These are phyloP conservation scores for Iselma pallidipennis DNA, from an alignment of 2,888 invertebrate species.

Conservation along the genomic window DNA sequence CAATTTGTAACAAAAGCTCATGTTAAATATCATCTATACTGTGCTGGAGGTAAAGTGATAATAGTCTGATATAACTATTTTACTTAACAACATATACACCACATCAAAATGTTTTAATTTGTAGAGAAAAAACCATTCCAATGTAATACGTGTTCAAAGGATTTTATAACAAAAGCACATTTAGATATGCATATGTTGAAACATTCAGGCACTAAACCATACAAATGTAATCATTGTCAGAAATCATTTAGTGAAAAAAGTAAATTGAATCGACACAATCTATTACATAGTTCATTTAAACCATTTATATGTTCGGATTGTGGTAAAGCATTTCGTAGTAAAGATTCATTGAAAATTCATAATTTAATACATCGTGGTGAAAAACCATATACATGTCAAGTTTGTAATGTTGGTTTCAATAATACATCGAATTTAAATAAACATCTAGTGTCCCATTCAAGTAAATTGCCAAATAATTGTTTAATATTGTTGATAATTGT, in stretches of 20 bases:
- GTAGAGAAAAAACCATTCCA: constrained; percentile 57
- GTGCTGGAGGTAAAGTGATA: constrained; percentile 57
- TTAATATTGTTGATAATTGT: constrained; percentile 4
- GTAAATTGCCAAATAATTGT: constrained; percentile 44
- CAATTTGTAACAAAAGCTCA: constrained; percentile 70
- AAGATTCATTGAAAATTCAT: constrained; percentile 65
- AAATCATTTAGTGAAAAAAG: constrained; percentile 71
- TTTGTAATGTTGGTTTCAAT: constrained; percentile 64
- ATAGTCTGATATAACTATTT: constrained; percentile 6
- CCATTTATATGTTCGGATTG: constrained; percentile 65
- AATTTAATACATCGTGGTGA: constrained; percentile 65
- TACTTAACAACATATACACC: constrained; percentile 57
- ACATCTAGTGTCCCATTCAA: constrained; percentile 65
- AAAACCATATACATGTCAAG: constrained; percentile 64
- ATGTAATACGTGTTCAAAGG: constrained; percentile 61
- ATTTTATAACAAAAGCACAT: constrained; percentile 72
- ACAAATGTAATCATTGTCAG: constrained; percentile 65
- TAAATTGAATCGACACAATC: constrained; percentile 71
- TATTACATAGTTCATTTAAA: constrained; percentile 62
- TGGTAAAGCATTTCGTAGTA: constrained; percentile 64
- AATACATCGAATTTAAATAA: constrained; percentile 71
- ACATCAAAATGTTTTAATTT: constrained; percentile 32
- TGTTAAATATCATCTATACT: constrained; percentile 67
- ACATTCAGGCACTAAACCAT: constrained; percentile 66
- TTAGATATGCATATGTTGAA: constrained; percentile 72